Conservation (phyloP, 2,113 vertebrate genomes). For the Clupea harengus region DNA sequence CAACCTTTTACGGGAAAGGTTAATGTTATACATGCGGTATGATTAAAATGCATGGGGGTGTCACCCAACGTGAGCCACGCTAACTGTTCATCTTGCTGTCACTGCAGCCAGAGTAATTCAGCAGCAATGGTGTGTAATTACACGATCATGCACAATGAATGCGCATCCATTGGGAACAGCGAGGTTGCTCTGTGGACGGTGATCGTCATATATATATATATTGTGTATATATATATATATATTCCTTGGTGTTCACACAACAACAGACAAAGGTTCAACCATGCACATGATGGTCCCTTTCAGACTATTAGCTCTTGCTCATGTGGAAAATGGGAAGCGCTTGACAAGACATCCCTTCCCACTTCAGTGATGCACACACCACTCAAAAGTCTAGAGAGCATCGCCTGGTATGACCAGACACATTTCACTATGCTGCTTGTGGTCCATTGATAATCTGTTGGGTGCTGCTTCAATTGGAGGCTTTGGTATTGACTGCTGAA, state of each 20-base stretch:
- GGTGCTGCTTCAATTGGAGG: background rate
- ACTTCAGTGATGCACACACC: background rate
- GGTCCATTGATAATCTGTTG: background rate
- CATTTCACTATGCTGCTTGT: background rate
- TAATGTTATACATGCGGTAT: slow-evolving; percentile 56
- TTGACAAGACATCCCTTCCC: slow-evolving; percentile 1
- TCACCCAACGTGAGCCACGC: background rate
- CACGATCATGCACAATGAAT: background rate
- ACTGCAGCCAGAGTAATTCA: background rate
- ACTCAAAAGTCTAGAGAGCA: background rate
- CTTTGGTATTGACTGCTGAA: background rate
- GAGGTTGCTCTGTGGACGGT: background rate
- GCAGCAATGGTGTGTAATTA: background rate
- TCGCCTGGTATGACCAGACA: background rate
- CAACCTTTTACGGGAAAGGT: slow-evolving; percentile 53
- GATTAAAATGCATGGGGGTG: slow-evolving; percentile 56
- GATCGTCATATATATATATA: background rate
- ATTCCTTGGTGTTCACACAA: slow-evolving; percentile 29
- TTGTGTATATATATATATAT: background rate
- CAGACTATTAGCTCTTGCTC: slow-evolving; percentile 38
- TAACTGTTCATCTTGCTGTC: slow-evolving; percentile 13
- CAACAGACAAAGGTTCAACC: slow-evolving; percentile 32
- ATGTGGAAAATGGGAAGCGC: slow-evolving; percentile 48
- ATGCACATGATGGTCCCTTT: slow-evolving; percentile 45
- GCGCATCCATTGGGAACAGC: background rate